These are phyloP conservation scores for Actias luna DNA, from an alignment of 2,888 invertebrate species.

Conservation along the genomic window DNA sequence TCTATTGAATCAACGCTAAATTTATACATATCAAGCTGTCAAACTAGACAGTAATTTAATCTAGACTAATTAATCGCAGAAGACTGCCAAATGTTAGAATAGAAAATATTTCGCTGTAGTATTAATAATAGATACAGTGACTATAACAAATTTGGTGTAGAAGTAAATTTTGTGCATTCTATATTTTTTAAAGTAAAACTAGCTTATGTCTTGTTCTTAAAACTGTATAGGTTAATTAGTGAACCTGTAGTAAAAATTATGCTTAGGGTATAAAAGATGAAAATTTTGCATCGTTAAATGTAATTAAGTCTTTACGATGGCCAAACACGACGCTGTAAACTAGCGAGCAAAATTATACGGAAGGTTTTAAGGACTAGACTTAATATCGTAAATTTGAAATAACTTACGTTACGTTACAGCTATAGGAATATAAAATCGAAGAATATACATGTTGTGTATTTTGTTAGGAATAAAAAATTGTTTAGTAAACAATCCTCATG, in stretches of 20 bases:
- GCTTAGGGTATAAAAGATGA: conserved; percentile 50
- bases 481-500: no score
- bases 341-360: conserved; percentile 60
- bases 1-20: conserved; percentile 13
- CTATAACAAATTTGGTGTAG: no score
- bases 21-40: conserved; percentile 17
- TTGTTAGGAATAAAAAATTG: no score
- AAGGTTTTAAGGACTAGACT: conserved; percentile 42
- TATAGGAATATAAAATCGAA: no score
- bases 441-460: no score
- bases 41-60: conserved; percentile 17
- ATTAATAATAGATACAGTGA: no score
- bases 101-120: neutral
- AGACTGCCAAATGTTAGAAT: conserved; percentile 14
- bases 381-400: neutral
- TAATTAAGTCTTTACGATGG: conserved; percentile 73
- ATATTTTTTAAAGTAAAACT: no score
- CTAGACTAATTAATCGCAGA: conserved; percentile 13
- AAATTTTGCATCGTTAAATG: conserved; percentile 63
- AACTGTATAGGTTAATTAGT: conserved; percentile 44
- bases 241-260: conserved; percentile 49
- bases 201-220: conserved; percentile 19
- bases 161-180: no score
- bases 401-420: neutral
- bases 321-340: conserved; percentile 72